Base-by-base conservation (phyloP, 2,113 vertebrate species). In the Crotalus tigris region DNA sequence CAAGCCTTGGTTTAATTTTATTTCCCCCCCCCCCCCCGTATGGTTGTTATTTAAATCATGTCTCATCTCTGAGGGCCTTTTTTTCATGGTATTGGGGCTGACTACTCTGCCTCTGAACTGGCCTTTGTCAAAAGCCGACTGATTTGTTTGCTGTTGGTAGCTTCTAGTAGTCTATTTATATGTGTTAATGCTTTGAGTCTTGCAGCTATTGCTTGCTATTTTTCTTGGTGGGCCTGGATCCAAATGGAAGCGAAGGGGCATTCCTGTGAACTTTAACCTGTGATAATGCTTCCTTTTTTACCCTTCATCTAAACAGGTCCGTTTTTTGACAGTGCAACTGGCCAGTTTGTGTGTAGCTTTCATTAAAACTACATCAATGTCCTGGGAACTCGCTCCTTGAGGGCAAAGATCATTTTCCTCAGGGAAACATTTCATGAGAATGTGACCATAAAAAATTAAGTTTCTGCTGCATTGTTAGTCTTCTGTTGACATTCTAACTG, bases 381-480 rank as follows among this genome's bases (percentile, higher is more conserved):
- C 92, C 92, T 90, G 92, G 92, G 92, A 93, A 93, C 88, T 93
- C 55, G 5, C 89, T 90, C 46, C 81, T 90, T 87, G 81, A 64
- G 92, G 49, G 81, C 89, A 93, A 90, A 93, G 92, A 89, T 85
- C 88, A 90, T 13, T 90, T 90, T 93, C 92, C 92, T 90, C 55
- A 44, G 92, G 92, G 92, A 93, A 93, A 51, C 13, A 24, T 93
- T 90, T 61, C 92, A 90, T 93, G 92, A 93, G 89, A 93, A 93
- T 87, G 29, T 64, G 46, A n/a, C 88, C 23, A 61, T 90, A 64
- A 93, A 93, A 90, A 59, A 64, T 23, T 44, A 75, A 24, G 19
- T 58, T 57, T 9, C 87, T 89, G 3, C 46, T 10, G 54, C 44
- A 51, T 53, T 90, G 44, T 61, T 86, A 93, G 55, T n/a, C 21